Evolutionary conservation across 2,888 invertebrate species (phyloP), one percentile per base, ranked within the genome.

Genomic region (Drosophila subsilvestris): DNA sequence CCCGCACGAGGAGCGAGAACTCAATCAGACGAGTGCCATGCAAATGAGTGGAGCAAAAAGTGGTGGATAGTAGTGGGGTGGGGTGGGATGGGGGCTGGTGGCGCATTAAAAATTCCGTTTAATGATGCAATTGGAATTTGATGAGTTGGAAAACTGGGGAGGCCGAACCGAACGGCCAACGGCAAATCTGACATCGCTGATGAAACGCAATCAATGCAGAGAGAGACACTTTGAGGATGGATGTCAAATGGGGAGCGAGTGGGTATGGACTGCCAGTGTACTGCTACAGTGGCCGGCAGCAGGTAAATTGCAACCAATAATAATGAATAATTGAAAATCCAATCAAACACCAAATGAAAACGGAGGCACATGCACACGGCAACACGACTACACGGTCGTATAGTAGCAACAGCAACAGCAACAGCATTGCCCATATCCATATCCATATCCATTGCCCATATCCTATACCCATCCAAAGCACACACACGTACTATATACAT

Each of bases 251-350:
- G 20, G 25, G 12, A n/a, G 57, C 47, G 20, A 53, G 32, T 14
- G 25, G 17, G 22, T 27, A 42, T 20, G 20, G 56, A 18, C 20
- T n/a, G n/a, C n/a, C n/a, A n/a, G n/a, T n/a, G n/a, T n/a, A 22
- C 22, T 22, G 22, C 22, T 5, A 32, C n/a, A 14, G 8, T 22
- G 44, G 45, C 43, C 54, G 54, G 18, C 25, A 25, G 20, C 84
- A 84, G 85, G 84, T 80, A 90, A 90, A 90, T 90, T 90, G 90
- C 90, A 89, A 86, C 90, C 91, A 91, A 91, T 91, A 91, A 90
- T 90, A 90, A 90, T 91, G 90, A 91, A 91, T 91, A 91, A 91
- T 91, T 91, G 90, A 91, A 90, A 90, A 91, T 90, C 91, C 91
- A 91, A 91, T 91, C 91, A 91, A 90, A 91, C 90, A 90, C 90